Percentiles rank a stretch among this genome's conserved stretches.
Evolutionary conservation across 1,140 invertebrate genomes (phyloP).

Genomic region (silkworm (Bombyx mori)): ASM3026992v2 NC_085119.1:2531501-2532000

Average conservation of each 20-base stretch:
- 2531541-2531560: conserved; percentile 16
- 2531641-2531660: conserved; percentile 38
- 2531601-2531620: conserved; percentile 37
- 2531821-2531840: conserved; percentile 57
- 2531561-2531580: conserved; percentile 20
- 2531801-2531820: conserved; percentile 58
- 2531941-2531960: conserved; percentile 38
- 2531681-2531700: conserved; percentile 62
- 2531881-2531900: conserved; percentile 62
- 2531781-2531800: conserved; percentile 56
- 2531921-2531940: conserved; percentile 57
- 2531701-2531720: conserved; percentile 35
- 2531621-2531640: conserved; percentile 15
- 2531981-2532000: conserved; percentile 56
- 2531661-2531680: conserved; percentile 62
- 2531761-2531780: conserved; percentile 50
- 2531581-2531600: conserved; percentile 46
- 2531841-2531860: conserved; percentile 68
- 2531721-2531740: conserved; percentile 34
- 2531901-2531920: conserved; percentile 67
- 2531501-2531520: conserved; percentile 13
- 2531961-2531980: conserved; percentile 55
- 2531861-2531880: conserved; percentile 62
- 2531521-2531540: conserved; percentile 43
- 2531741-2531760: conserved; percentile 52